Percentiles rank a stretch among this genome's conserved stretches.
These are phyloP conservation scores for Diaperis boleti DNA, from an alignment of 2,888 invertebrate species.

Conservation along the genomic window DNA sequence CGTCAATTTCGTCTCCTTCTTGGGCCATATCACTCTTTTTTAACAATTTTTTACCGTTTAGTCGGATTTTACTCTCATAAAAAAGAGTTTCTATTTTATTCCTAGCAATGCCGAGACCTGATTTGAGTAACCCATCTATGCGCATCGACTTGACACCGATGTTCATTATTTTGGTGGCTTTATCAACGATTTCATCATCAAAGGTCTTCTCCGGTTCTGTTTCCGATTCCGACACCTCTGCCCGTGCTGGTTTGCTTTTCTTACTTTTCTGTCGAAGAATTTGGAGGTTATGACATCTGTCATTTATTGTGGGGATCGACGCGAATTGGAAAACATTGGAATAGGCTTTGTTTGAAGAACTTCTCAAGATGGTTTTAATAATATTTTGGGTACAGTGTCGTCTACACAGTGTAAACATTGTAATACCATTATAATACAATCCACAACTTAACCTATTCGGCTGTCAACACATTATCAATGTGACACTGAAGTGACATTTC, in stretches of 20 bases:
- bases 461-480: background rate
- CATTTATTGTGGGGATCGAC: background rate
- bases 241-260: conserved; percentile 49
- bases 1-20: conserved; percentile 82
- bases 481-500: background rate
- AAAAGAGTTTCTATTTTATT: conserved; percentile 85
- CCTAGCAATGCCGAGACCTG: conserved; percentile 77
- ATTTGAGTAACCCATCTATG: conserved; percentile 78
- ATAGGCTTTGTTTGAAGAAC: background rate
- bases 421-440: background rate
- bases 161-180: conserved; percentile 76
- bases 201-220: conserved; percentile 69
- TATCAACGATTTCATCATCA: conserved; percentile 66
- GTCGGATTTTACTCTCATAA: conserved; percentile 83
- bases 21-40: conserved; percentile 81
- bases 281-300: conserved; percentile 42
- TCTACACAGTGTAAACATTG: conserved; percentile 9
- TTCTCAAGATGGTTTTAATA: background rate
- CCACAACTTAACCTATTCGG: conserved; percentile 1
- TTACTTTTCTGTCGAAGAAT: conserved; percentile 51
- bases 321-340: background rate
- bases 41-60: conserved; percentile 80
- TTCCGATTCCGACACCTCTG: conserved; percentile 63
- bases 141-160: conserved; percentile 76
- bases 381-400: background rate